A percentile compares a stretch with the other conserved stretches of the same genome.
phyloP scores from a whole-genome alignment of 2,113 vertebrate genomes.

The Recurvirostra avosetta region DNA sequence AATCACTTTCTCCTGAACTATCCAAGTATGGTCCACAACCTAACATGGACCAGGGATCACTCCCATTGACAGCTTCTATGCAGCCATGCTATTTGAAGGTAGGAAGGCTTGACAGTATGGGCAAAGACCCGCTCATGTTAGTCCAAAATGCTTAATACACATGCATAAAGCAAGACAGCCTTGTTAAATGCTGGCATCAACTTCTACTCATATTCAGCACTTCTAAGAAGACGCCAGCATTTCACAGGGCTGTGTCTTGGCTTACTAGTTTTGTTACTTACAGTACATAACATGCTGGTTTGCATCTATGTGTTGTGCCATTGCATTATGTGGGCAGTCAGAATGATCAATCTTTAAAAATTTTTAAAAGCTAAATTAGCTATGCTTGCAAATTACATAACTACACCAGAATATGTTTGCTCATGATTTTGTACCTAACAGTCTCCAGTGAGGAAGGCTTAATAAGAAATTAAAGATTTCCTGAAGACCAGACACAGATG shows the following conservation, averaged over 20 bases:
- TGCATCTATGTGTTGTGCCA: background rate
- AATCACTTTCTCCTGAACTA: background rate
- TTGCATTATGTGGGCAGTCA: background rate
- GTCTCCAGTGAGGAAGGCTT: background rate
- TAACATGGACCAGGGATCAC: background rate
- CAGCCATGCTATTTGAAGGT: background rate
- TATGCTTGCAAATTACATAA: background rate
- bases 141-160: background rate
- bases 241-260: background rate
- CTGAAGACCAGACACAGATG: background rate
- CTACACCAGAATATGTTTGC: background rate
- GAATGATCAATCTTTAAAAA: background rate
- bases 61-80: background rate
- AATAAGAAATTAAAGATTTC: background rate
- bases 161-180: background rate
- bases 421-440: background rate
- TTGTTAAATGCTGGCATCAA: background rate
- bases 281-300: accelerated
- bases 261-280: background rate
- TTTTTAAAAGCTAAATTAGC: background rate
- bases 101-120: background rate
- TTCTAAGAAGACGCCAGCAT: background rate
- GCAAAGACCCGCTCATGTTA: background rate
- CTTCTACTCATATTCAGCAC: background rate
- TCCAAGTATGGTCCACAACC: background rate